Evolutionary conservation across 1,140 invertebrate species (phyloP).

Genomic region (Ylistrum balloti): DNA sequence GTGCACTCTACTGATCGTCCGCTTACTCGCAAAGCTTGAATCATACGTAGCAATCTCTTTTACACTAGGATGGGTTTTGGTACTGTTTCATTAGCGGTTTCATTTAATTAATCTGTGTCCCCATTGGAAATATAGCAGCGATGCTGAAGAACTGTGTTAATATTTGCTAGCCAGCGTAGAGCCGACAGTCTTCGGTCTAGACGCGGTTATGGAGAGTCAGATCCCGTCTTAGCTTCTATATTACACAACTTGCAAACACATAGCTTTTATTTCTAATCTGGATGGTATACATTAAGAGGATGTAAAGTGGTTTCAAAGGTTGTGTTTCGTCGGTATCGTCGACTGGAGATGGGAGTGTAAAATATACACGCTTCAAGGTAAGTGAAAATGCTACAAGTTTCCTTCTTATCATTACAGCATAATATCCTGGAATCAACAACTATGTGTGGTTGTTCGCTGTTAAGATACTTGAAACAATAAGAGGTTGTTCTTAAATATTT

Average conservation of each 20-base stretch:
- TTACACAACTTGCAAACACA: conserved; percentile 2
- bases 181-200: neutral
- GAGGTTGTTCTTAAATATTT: neutral
- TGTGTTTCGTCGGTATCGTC: neutral
- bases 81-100: neutral
- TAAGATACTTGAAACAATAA: neutral
- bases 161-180: neutral
- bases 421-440: neutral
- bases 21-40: conserved; percentile 26
- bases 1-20: neutral
- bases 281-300: neutral
- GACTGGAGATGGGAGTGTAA: neutral
- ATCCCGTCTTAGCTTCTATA: neutral
- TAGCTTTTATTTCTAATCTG: neutral
- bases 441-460: neutral
- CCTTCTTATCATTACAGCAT: neutral
- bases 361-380: neutral
- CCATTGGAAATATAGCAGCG: neutral
- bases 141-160: neutral
- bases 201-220: neutral
- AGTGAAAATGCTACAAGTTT: neutral
- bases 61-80: neutral
- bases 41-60: neutral
- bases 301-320: conserved; percentile 15
- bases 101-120: conserved; percentile 18